Conservation (phyloP, 2,888 invertebrate genomes). For the Galeruca laticollis region DNA sequence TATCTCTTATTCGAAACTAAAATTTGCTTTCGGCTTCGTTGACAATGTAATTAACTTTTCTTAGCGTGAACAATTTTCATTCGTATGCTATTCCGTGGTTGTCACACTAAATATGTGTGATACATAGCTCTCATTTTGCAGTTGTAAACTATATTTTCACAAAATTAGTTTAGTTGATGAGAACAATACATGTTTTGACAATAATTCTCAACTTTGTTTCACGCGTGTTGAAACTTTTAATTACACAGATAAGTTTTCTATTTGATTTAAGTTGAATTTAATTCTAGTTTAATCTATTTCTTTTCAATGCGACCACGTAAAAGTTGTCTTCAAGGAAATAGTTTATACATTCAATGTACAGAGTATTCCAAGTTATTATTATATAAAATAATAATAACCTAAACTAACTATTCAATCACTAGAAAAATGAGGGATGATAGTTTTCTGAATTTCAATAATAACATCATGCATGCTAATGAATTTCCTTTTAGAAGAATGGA, state of each 20-base stretch:
- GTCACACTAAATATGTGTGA: slow-evolving; percentile 35
- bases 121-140: slow-evolving; percentile 26
- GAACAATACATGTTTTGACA: slow-evolving; percentile 20
- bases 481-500: no score
- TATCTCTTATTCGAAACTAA: slow-evolving; percentile 12
- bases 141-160: slow-evolving; percentile 33
- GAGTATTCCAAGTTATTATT: no score
- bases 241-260: slow-evolving; percentile 9
- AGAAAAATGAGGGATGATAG: no score
- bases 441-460: no score
- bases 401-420: no score
- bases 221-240: slow-evolving; percentile 22
- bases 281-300: neutral
- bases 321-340: no score
- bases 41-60: slow-evolving; percentile 37
- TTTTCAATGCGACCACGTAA: no score
- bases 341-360: no score
- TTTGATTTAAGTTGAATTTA: neutral
- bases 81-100: slow-evolving; percentile 19
- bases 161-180: slow-evolving; percentile 34
- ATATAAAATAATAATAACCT: no score
- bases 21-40: slow-evolving; percentile 25
- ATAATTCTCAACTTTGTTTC: slow-evolving; percentile 27
- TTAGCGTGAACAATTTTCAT: slow-evolving; percentile 20
- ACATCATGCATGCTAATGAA: no score